phyloP scores from a whole-genome alignment of 2,888 invertebrate species.

The Adela reaumurella region DNA sequence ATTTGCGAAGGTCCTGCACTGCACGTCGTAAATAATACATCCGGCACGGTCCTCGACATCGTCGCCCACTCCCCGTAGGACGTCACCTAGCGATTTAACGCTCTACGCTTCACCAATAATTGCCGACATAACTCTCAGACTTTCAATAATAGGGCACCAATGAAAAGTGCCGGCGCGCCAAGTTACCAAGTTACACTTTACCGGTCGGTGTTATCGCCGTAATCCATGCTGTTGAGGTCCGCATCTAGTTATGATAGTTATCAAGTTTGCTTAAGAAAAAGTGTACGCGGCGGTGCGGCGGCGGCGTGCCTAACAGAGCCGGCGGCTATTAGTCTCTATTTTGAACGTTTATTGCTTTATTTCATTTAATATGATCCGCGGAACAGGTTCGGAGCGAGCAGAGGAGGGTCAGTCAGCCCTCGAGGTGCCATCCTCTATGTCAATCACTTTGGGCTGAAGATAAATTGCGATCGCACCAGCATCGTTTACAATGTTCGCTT shows the following conservation, averaged over 20 bases:
- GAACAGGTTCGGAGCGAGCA: background rate
- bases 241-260: background rate
- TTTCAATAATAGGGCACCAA: too few relatives aligned
- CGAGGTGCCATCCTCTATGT: background rate
- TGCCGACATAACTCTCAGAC: too few relatives aligned
- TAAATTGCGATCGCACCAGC: background rate
- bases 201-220: too few relatives aligned
- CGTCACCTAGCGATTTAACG: too few relatives aligned
- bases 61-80: too few relatives aligned
- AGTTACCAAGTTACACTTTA: too few relatives aligned
- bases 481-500: background rate
- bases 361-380: conserved; percentile 26
- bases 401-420: background rate
- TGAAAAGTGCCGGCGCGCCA: too few relatives aligned
- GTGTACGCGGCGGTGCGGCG: background rate
- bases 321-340: conserved; percentile 22
- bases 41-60: too few relatives aligned
- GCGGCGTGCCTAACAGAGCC: conserved; percentile 10
- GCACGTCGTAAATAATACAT: too few relatives aligned
- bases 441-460: background rate
- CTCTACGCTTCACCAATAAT: too few relatives aligned
- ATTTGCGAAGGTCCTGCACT: background rate
- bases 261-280: background rate
- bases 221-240: too few relatives aligned
- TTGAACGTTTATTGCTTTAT: conserved; percentile 37